Conservation (phyloP, 2,113 vertebrate genomes). For the Trochalopteron elliotii region DNA sequence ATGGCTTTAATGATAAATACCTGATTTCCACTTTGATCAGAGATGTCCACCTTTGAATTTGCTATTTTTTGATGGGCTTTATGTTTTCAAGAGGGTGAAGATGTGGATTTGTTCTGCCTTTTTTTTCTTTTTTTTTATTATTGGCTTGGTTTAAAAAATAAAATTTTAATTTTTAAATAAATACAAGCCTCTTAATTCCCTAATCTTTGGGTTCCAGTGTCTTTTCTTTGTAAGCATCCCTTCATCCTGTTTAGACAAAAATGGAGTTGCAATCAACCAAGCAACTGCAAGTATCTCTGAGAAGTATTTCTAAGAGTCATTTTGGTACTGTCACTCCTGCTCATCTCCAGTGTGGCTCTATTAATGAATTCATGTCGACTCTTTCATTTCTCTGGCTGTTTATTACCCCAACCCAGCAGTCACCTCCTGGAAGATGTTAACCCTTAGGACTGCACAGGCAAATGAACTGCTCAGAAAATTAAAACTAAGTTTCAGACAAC, state of each 20-base stretch:
- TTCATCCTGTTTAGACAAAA: not conserved
- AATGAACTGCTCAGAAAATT: not conserved
- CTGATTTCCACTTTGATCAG: not conserved
- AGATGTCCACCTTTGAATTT: not conserved
- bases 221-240: not conserved
- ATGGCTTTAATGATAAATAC: not conserved
- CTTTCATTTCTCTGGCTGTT: not conserved
- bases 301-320: not conserved
- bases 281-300: not conserved
- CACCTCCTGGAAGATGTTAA: not conserved
- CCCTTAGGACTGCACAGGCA: not conserved
- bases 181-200: not conserved
- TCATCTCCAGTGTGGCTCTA: rapidly evolving
- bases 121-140: not conserved
- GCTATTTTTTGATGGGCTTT: not conserved
- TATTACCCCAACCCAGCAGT: not conserved
- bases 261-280: not conserved
- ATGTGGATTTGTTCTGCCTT: not conserved
- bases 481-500: not conserved
- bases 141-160: not conserved
- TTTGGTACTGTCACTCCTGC: not conserved
- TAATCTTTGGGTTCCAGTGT: not conserved
- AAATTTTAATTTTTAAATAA: not conserved
- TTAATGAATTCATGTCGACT: not conserved
- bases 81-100: not conserved